Evolutionary conservation across 2,888 invertebrate genomes (phyloP), one percentile per base, ranked within the genome.

Genomic region (Philereme vetulata): DNA sequence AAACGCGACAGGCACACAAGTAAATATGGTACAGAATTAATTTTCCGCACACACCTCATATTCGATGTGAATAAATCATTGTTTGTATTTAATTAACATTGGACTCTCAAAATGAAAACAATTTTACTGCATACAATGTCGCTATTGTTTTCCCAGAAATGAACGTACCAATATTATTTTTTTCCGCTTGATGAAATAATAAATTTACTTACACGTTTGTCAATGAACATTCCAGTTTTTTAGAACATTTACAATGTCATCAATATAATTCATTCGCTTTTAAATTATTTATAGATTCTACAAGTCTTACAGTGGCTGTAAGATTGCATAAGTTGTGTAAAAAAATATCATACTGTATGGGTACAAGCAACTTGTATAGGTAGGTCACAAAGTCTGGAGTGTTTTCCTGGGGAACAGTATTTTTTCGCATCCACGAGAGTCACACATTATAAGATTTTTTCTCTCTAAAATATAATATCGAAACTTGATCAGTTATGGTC

Each of bases 271-370:
- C 45, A 7, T 45, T 8, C 21, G 21, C 21, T 45, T 21, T 45
- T 3, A 21, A 21, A 45, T 21, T 32, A 21, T 42, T n/a, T 42
- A 21, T 21, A 21, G 21, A 21, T 1, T 21, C 21, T 21, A 21
- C 21, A 21, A 21, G 21, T 21, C 2, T 21, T 21, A 21, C 21
- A 21, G 21, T 1, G 2, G 21, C 21, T 21, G 21, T 21, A 21
- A 2, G 21, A 21, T 21, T 21, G 21, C 1, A 1, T 21, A 2
- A 21, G 2, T 21, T 38, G 6, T 38, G 6, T 8, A 38, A 38
- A 46, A 57, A 60, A 65, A 40, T 52, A 74, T 65, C 82, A 80
- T 35, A 64, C 79, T 77, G 77, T 83, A 71, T 64, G n/a, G 42
- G 4, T n/a, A 42, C 42, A 42, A 7, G 8, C 36, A 7, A 8